These are phyloP conservation scores for Leptestheria dahalacensis DNA, from an alignment of 1,140 invertebrate species.

Conservation along the genomic window DNA sequence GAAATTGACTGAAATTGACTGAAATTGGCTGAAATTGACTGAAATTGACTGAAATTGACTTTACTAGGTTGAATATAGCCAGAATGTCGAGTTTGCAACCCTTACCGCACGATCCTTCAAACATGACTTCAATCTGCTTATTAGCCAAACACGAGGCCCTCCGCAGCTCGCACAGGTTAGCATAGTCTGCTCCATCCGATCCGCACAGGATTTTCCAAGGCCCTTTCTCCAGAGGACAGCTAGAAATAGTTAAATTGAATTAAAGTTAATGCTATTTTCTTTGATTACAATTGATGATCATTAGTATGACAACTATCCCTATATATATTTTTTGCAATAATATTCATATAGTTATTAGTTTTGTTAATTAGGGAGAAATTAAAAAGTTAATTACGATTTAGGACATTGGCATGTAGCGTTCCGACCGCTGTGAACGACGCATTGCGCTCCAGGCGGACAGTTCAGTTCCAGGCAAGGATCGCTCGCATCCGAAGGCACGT, in stretches of 20 bases:
- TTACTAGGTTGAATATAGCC: neutral
- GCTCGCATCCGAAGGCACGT: too few relatives aligned
- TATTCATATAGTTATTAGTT: too few relatives aligned
- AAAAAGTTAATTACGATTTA: conserved; percentile 20
- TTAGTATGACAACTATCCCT: too few relatives aligned
- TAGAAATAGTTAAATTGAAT: too few relatives aligned
- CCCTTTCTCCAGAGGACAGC: too few relatives aligned
- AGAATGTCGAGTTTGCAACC: neutral
- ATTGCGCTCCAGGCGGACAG: conserved; percentile 57
- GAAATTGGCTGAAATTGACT: too few relatives aligned
- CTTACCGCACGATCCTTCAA: conserved; percentile 78
- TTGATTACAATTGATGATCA: too few relatives aligned
- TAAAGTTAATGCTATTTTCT: too few relatives aligned
- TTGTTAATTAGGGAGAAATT: too few relatives aligned
- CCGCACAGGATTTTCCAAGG: conserved; percentile 66
- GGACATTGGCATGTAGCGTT: conserved; percentile 40
- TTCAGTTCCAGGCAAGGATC: conserved; percentile 57
- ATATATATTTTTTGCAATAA: too few relatives aligned
- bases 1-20: too few relatives aligned
- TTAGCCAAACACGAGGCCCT: conserved; percentile 53
- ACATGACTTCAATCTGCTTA: conserved; percentile 66
- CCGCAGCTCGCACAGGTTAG: conserved; percentile 63
- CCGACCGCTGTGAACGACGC: conserved; percentile 56
- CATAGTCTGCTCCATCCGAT: conserved; percentile 53
- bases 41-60: neutral